phyloP scores from a whole-genome alignment of 2,888 invertebrate genomes.

The Cylindroiulus punctatus region DNA sequence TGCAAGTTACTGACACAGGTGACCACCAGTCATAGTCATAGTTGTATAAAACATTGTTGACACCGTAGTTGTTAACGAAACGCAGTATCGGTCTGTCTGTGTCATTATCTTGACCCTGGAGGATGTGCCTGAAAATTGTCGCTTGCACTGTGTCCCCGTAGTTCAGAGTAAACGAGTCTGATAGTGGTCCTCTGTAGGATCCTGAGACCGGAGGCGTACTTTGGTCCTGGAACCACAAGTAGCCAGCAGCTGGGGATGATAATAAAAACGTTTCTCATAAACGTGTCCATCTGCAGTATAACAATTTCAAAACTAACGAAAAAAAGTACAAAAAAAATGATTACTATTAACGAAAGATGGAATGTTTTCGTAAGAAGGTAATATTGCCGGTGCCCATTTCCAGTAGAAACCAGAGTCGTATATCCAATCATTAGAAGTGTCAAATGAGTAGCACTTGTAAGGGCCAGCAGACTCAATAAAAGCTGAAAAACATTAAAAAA shows the following conservation, averaged over 20 bases:
- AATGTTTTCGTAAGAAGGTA: background rate
- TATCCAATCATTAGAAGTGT: background rate
- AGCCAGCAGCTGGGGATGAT: background rate
- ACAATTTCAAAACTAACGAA: background rate
- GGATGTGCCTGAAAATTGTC: background rate
- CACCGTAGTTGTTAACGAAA: background rate
- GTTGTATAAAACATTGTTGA: background rate
- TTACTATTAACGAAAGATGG: background rate
- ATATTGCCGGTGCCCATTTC: background rate
- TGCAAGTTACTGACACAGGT: background rate
- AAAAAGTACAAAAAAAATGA: background rate
- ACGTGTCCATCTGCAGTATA: background rate
- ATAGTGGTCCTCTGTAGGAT: background rate
- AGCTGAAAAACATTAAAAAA: background rate
- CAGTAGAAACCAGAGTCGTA: background rate
- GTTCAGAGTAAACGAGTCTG: background rate
- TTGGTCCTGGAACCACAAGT: background rate
- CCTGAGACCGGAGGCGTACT: background rate
- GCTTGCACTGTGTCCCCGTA: background rate
- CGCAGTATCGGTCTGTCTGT: background rate
- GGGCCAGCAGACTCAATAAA: background rate
- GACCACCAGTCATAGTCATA: background rate
- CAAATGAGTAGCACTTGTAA: background rate
- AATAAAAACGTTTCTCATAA: background rate
- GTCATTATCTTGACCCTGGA: background rate